phyloP scores from a whole-genome alignment of 2,113 vertebrate species.

The Odocoileus hemionus region DNA sequence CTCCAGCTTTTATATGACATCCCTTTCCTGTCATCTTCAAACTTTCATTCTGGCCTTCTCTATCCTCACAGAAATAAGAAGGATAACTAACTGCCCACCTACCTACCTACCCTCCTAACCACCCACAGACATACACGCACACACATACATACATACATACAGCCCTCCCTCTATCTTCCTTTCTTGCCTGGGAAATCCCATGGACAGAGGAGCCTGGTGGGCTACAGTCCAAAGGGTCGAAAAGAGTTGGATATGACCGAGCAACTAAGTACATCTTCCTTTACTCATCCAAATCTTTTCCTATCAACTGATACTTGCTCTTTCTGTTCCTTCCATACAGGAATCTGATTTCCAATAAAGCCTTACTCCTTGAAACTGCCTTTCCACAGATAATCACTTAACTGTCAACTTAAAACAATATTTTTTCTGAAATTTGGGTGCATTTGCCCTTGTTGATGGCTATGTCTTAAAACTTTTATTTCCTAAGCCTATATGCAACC shows the following conservation, averaged over 20 bases:
- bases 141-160: background rate
- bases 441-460: background rate
- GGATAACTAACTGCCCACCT: background rate
- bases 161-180: background rate
- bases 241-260: background rate
- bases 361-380: background rate
- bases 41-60: background rate
- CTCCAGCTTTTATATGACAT: background rate
- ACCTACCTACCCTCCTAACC: background rate
- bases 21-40: background rate
- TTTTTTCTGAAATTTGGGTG: background rate
- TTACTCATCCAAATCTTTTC: background rate
- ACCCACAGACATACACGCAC: accelerated
- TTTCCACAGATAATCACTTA: background rate
- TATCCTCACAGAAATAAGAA: background rate
- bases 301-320: background rate
- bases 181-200: background rate
- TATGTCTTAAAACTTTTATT: background rate
- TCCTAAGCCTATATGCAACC: background rate
- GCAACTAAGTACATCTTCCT: background rate
- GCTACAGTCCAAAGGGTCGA: background rate
- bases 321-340: background rate
- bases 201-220: background rate
- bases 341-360: background rate
- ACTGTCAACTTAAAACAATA: background rate